Evolutionary conservation across 1,140 invertebrate genomes (phyloP).

Genomic region (Procambarus clarkii): DNA sequence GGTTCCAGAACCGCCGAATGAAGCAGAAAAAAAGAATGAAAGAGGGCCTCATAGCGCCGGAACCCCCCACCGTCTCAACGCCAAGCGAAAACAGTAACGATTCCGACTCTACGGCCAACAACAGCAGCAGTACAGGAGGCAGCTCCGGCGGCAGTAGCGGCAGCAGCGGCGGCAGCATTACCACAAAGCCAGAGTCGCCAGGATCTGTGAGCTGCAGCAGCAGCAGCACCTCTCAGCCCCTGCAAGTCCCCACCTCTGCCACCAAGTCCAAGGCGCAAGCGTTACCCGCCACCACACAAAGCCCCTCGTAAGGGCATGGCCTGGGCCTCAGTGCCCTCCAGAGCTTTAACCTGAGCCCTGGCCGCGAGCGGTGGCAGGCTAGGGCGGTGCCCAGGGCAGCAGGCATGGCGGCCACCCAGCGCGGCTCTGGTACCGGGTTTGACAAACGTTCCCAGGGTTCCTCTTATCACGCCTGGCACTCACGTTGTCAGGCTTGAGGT

Average conservation of each 20-base stretch:
- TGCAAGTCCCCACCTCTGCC: constrained; percentile 53
- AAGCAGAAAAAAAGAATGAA: constrained; percentile 96
- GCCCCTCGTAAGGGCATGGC: constrained; percentile 65
- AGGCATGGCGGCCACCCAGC: background rate
- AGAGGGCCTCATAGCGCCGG: constrained; percentile 87
- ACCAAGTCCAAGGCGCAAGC: constrained; percentile 71
- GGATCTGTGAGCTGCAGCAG: constrained; percentile 43
- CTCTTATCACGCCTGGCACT: constrained; percentile 48
- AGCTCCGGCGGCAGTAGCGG: constrained; percentile 4
- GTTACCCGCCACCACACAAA: constrained; percentile 71
- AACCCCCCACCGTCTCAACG: constrained; percentile 75
- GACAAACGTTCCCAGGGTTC: constrained; percentile 48
- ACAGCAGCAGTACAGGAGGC: constrained; percentile 51
- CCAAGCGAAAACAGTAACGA: constrained; percentile 72
- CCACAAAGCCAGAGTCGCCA: constrained; percentile 52
- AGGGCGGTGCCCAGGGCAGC: background rate
- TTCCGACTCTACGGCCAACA: constrained; percentile 69
- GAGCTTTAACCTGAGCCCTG: constrained; percentile 60
- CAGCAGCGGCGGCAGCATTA: constrained; percentile 14
- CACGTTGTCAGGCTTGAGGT: background rate
- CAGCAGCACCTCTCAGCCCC: constrained; percentile 45
- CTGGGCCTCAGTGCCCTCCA: constrained; percentile 43
- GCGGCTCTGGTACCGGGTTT: constrained; percentile 16
- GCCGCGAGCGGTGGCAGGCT: constrained; percentile 10
- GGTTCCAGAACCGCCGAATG: constrained; percentile 95